Conservation (phyloP, 1,140 invertebrate genomes). For the Conopomorpha cramerella region DNA sequence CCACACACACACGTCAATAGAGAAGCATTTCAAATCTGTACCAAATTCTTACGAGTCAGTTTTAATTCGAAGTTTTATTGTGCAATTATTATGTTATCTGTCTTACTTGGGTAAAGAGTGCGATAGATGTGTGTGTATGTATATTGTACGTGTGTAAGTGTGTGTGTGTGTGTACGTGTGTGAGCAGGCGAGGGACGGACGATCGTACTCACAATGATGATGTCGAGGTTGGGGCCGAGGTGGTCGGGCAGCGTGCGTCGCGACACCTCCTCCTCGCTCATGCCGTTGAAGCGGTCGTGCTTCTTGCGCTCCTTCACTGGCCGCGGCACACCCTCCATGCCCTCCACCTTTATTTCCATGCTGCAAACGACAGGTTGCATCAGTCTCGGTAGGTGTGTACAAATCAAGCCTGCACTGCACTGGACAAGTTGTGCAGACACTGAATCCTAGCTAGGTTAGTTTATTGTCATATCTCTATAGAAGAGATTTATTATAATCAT, state of each 20-base stretch:
- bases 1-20: too few relatives aligned
- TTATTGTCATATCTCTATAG: too few relatives aligned
- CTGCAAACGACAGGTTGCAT: constrained; percentile 32
- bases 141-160: too few relatives aligned
- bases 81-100: too few relatives aligned
- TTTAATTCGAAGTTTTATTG: too few relatives aligned
- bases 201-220: constrained; percentile 91
- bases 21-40: too few relatives aligned
- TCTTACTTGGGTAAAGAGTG: too few relatives aligned
- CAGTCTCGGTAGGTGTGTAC: background rate
- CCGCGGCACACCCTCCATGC: constrained; percentile 63
- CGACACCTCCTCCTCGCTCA: constrained; percentile 95
- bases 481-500: too few relatives aligned
- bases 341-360: constrained; percentile 67
- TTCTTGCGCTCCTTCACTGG: constrained; percentile 90
- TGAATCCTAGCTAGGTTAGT: too few relatives aligned
- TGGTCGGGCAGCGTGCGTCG: constrained; percentile 93
- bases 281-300: constrained; percentile 95
- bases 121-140: too few relatives aligned
- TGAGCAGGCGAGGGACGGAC: too few relatives aligned
- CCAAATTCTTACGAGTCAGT: too few relatives aligned
- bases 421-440: background rate
- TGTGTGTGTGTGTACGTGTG: constrained; percentile 75
- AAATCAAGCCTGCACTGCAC: background rate
- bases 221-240: constrained; percentile 89